phyloP scores from a whole-genome alignment of 2,113 vertebrate species.

The Sinocyclocheilus anophthalmus region DNA sequence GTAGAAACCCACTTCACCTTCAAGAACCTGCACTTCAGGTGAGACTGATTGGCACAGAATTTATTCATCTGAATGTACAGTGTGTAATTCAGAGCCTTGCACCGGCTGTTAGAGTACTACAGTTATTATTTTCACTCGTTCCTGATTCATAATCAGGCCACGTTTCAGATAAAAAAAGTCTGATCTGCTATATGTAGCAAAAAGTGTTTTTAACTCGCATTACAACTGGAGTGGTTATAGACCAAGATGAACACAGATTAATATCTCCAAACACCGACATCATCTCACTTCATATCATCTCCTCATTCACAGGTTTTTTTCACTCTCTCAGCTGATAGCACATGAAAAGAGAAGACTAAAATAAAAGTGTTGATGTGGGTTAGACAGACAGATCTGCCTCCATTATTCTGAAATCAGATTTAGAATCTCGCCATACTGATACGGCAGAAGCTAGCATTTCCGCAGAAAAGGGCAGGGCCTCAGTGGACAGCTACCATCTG shows the following conservation, averaged over 20 bases:
- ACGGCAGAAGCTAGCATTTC: not conserved
- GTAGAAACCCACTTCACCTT: conserved; percentile 99
- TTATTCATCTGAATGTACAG: conserved; percentile 10
- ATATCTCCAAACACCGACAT: not conserved
- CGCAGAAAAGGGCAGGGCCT: not conserved
- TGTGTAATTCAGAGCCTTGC: not conserved
- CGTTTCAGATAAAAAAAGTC: not conserved
- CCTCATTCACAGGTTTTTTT: not conserved
- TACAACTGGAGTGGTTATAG: not conserved
- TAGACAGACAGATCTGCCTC: not conserved
- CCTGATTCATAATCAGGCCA: not conserved
- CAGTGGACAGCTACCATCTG: not conserved
- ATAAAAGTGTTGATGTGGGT: conserved; percentile 39
- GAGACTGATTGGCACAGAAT: conserved; percentile 49
- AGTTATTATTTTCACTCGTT: conserved; percentile 6
- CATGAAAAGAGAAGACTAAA: conserved; percentile 22
- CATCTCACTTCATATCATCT: not conserved
- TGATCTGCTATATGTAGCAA: not conserved
- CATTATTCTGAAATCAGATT: conserved; percentile 7
- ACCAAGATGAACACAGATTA: not conserved
- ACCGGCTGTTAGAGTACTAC: not conserved
- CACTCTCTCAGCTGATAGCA: conserved; percentile 10
- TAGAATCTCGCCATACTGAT: not conserved
- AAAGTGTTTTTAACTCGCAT: not conserved
- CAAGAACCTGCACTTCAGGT: conserved; percentile 99